Evolutionary conservation across 2,797 vertebrate genomes (phyloP), one percentile per base, ranked within the genome.

Genomic region (Lateolabrax maculatus): DNA sequence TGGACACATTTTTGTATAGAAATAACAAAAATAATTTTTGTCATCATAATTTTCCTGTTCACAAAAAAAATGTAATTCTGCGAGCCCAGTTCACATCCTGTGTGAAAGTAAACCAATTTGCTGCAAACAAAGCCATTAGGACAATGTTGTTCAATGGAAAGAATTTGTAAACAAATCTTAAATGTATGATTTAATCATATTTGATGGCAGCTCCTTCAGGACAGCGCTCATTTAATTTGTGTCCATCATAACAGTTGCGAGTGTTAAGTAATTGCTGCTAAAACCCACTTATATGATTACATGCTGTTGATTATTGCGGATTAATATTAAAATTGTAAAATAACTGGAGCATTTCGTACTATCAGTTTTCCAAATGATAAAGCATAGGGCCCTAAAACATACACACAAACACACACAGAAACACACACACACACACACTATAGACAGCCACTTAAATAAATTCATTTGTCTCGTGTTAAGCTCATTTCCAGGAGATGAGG

Each of bases 401-500:
- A 83, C 81, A 86, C 71, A 60, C 36, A 80, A 79, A 80, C 78
- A 73, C 77, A 81, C 77, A 71, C 46, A 60, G 19, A 55, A 53
- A 48, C 12, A 88, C 36, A 81, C 85, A 77, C 75, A 79, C 75
- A 80, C 64, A 71, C 37, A 67, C 21, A 60, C 61, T 19, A 73
- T 61, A 71, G 77, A 90, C 75, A 91, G 76, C 74, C 85, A 89
- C 90, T 91, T 86, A 91, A 85, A 92, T 89, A 89, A 87, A 95
- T 94, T 92, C 85, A 94, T 94, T 93, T 91, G 92, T 90, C 80
- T 83, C 39, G 44, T 79, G 89, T 91, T 95, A 94, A 95, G 92
- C 94, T 92, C 84, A 92, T 95, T 94, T 95, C 87, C 87, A 79
- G 53, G 66, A 90, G 73, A 91, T 89, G 90, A 94, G 93, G 93